Conservation (phyloP, 2,888 invertebrate genomes). For the Yponomeuta cagnagella region DNA sequence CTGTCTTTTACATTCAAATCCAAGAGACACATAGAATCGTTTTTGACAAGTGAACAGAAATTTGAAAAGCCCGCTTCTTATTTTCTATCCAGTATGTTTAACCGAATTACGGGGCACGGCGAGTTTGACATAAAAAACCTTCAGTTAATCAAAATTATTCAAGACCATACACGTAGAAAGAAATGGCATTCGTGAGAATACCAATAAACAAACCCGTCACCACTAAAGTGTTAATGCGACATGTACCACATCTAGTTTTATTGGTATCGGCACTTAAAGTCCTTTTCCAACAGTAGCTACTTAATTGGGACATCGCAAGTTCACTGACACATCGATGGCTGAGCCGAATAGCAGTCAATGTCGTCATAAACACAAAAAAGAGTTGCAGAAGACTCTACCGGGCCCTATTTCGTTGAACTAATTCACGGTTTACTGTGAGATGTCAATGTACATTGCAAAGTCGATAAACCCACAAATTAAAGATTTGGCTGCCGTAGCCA, state of each 20-base stretch:
- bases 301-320: constrained; percentile 46
- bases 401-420: neutral
- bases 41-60: no score
- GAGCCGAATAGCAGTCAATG: constrained; percentile 48
- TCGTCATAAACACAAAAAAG: constrained; percentile 28
- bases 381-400: neutral
- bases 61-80: no score
- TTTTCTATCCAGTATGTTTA: no score
- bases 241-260: constrained; percentile 8
- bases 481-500: no score
- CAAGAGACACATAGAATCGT: no score
- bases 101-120: no score
- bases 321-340: constrained; percentile 55
- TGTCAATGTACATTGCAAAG: no score
- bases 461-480: no score
- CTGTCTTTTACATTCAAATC: no score
- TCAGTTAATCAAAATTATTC: neutral
- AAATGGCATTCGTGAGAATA: neutral
- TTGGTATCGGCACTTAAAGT: constrained; percentile 31
- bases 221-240: neutral
- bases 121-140: no score
- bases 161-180: neutral
- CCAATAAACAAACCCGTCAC: neutral
- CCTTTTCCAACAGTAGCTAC: constrained; percentile 26
- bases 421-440: neutral